phyloP scores from a whole-genome alignment of 2,888 invertebrate species.

The Erpobdella octoculata region DNA sequence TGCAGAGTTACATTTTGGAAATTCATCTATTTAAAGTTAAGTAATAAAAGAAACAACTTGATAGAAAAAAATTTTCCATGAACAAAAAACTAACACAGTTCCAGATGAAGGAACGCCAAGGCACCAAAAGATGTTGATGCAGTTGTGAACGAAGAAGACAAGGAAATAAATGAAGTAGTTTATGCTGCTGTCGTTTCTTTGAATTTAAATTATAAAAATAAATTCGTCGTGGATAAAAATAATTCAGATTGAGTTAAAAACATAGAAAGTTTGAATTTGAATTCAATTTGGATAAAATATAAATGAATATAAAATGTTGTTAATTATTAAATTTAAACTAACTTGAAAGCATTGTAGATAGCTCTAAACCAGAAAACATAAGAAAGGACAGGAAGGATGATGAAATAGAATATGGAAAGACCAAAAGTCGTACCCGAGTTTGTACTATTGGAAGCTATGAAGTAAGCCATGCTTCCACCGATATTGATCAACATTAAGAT shows the following conservation, averaged over 20 bases:
- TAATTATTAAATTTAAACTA: constrained; percentile 7
- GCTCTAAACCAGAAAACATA: constrained; percentile 27
- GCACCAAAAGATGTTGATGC: constrained; percentile 77
- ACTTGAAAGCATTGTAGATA: constrained; percentile 31
- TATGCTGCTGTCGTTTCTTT: constrained; percentile 87
- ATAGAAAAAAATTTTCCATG: too few species aligned
- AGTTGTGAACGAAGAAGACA: constrained; percentile 65
- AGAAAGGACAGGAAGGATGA: constrained; percentile 13
- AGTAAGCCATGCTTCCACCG: constrained; percentile 4
- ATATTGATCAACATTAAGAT: constrained; percentile 16
- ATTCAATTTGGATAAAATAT: too few species aligned
- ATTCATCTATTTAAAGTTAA: too few species aligned
- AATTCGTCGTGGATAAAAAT: too few species aligned
- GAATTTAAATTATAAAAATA: not conserved
- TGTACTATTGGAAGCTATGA: not conserved
- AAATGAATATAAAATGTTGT: too few species aligned
- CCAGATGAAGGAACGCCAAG: constrained; percentile 77
- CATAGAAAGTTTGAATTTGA: too few species aligned
- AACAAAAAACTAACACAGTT: constrained; percentile 65
- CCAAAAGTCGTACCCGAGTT: constrained; percentile 19
- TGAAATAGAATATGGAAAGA: constrained; percentile 21
- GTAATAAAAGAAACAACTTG: too few species aligned
- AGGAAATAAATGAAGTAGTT: constrained; percentile 99
- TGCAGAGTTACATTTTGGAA: too few species aligned
- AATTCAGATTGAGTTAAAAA: too few species aligned